Evolutionary conservation across 2,797 vertebrate genomes (phyloP), one percentile per base, ranked within the genome.

Genomic region (Syndactyla subalaris): DNA sequence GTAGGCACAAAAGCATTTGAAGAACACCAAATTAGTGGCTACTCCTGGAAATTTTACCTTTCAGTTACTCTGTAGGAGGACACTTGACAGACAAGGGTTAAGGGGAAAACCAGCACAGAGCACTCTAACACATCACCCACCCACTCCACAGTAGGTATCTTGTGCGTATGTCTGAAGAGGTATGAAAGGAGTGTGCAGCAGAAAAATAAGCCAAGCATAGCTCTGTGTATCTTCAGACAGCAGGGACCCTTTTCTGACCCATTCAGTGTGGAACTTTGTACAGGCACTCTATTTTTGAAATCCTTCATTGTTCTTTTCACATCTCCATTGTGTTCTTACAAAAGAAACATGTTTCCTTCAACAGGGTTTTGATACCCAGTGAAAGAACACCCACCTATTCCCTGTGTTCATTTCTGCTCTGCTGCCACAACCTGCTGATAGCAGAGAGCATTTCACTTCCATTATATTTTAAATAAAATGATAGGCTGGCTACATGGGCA

Each of bases 381-480:
- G 0, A 62, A 88, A 85, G 81, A 93, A 78, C 86, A 63, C 63
- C 82, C 62, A 79, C 85, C 59, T 87, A 18, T 85, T 73, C 86
- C 38, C 73, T 75, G 32, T 71, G 49, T 21, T 92, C 30, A 0
- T 84, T 89, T 70, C 76, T 87, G 63, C 84, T 93, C 29, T 55
- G 63, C 92, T 96, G 74, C 87, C 70, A 79, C 73, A 91, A 68
- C 91, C 85, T 85, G 82, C 92, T 92, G 82, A 74, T 89, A 63
- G 71, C 57, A 45, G 82, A 82, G 78, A 46, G 46, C 58, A 46
- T 1, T 92, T 88, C 38, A 4, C 58, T 95, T 92, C 86, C 77
- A 74, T 81, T 92, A 67, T 46, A 70, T 43, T 79, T 96, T 54
- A 88, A 94, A 89, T 93, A 67, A 93, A 95, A 88, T 73, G 87